Evolutionary conservation across 30 jellyfish, hydroid and myxozoan species (phyloP).

Genomic region (Cassiopea xamachana): DNA sequence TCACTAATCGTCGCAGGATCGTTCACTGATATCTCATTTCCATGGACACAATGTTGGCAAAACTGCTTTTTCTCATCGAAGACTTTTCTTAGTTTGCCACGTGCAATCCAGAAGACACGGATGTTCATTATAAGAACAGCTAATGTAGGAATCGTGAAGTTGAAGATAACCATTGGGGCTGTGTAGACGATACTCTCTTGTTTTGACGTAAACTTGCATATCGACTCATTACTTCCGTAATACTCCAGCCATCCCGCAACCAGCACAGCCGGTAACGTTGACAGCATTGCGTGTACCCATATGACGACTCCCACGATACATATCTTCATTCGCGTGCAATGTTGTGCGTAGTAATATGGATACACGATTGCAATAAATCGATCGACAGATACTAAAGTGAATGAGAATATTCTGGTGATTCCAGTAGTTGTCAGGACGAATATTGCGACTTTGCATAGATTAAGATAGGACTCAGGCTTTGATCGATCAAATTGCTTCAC

Average conservation of each 20-base stretch:
- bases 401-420: slow-evolving; percentile 54
- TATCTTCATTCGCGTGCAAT: slow-evolving; percentile 34
- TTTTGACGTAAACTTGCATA: slow-evolving; percentile 55
- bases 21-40: slow-evolving; percentile 10
- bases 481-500: slow-evolving; percentile 31
- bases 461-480: slow-evolving; percentile 8
- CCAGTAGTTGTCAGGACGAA: slow-evolving; percentile 54
- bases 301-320: slow-evolving; percentile 8
- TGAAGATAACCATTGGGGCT: slow-evolving; percentile 51
- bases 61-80: slow-evolving; percentile 14
- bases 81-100: slow-evolving; percentile 37
- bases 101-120: slow-evolving; percentile 57
- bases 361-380: slow-evolving; percentile 64
- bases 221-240: slow-evolving; percentile 54
- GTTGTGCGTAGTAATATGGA: slow-evolving; percentile 45
- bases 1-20: not conserved
- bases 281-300: slow-evolving; percentile 60
- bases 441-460: slow-evolving; percentile 45
- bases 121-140: slow-evolving; percentile 57
- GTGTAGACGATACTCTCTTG: slow-evolving; percentile 58
- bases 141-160: slow-evolving; percentile 46
- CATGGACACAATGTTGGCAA: slow-evolving; percentile 24
- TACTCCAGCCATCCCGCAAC: slow-evolving; percentile 67
- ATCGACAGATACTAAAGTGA: slow-evolving; percentile 62
- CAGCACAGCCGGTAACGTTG: slow-evolving; percentile 66